Evolutionary conservation across 2,797 vertebrate species (phyloP), one percentile per base, ranked within the genome.

Genomic region (Lacerta viridis): DNA sequence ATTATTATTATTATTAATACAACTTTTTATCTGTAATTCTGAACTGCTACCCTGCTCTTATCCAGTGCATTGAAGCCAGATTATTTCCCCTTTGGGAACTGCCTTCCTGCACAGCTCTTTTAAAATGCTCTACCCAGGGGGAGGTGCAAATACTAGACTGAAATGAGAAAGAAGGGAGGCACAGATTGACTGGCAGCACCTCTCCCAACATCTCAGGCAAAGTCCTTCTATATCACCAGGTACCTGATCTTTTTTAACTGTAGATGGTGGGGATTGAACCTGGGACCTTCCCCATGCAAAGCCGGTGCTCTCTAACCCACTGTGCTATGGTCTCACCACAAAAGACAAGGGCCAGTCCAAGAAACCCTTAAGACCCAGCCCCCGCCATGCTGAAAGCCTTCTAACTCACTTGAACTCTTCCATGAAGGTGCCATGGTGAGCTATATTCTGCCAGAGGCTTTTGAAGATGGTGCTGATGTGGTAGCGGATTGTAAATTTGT

Each of bases 391-490:
- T 2, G 7, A 27, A 68, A 11, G 55, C 3, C 17, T 41, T 7
- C 43, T 88, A 3, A 98, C 99, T 98, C 95, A 99, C 99, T 99
- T 99, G 97, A 99, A 99, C 94, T 99, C 99, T 87, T 99, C 99
- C 97, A 99, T 98, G 94, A 99, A 99, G 76, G 99, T 99, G 88
- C 98, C 98, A 41, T 99, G 99, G 95, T 99, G 99, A 89, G 98
- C 98, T 68, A 98, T 98, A 80, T 99, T 99, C 95, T 99, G 98
- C 99, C 99, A 99, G 46, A 99, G 98, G 93, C 99, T 99, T 97
- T 99, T 99, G 96, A 99, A 99, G 95, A 99, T 99, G 79, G 99
- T 99, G 97, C 99, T 99, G 95, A 99, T 99, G 95, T 99, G 99
- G 94, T 99, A 99, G 90, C 99, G 98, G 95, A 99, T 99, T 1